Percentiles rank a stretch among this genome's conserved stretches.
phyloP scores from a whole-genome alignment of 2,113 vertebrate genomes.

The Scalopus aquaticus region DNA sequence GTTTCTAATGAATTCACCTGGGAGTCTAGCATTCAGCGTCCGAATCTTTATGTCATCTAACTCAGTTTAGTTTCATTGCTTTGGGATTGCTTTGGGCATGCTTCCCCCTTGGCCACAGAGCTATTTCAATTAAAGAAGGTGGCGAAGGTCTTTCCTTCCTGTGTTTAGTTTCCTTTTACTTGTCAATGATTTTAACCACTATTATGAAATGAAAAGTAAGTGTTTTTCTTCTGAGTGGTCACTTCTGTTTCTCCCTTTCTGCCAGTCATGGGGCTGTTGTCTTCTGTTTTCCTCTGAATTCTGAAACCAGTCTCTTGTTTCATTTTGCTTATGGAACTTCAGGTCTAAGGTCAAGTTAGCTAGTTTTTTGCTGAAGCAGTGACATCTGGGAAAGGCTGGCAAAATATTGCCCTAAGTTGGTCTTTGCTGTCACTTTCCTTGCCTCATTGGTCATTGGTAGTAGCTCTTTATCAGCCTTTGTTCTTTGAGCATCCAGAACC shows the following conservation, averaged over 20 bases:
- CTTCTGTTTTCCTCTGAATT: slow-evolving; percentile 41
- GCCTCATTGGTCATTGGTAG: no score
- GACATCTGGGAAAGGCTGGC: not conserved
- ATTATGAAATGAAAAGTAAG: slow-evolving; percentile 15
- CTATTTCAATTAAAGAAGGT: slow-evolving; percentile 64
- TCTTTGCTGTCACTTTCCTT: not conserved
- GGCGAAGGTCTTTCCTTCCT: slow-evolving; percentile 63
- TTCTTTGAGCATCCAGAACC: not conserved
- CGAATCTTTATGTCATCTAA: slow-evolving; percentile 11
- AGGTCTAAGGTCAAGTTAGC: not conserved
- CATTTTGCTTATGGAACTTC: not conserved
- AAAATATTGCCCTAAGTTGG: not conserved
- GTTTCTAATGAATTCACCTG: slow-evolving; percentile 27
- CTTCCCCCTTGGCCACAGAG: not conserved
- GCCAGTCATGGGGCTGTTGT: not conserved
- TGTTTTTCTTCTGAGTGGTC: slow-evolving; percentile 51
- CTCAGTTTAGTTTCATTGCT: slow-evolving; percentile 67
- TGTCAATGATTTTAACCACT: slow-evolving; percentile 73
- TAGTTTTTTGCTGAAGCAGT: not conserved
- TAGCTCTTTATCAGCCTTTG: not conserved
- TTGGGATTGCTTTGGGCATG: slow-evolving; percentile 62
- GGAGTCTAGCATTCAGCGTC: not conserved
- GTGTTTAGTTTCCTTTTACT: slow-evolving; percentile 78
- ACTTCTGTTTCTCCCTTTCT: slow-evolving; percentile 65
- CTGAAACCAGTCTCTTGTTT: slow-evolving; percentile 32